These are phyloP conservation scores for Xestoiulus laeticollis DNA, from an alignment of 2,888 invertebrate genomes.

Conservation along the genomic window DNA sequence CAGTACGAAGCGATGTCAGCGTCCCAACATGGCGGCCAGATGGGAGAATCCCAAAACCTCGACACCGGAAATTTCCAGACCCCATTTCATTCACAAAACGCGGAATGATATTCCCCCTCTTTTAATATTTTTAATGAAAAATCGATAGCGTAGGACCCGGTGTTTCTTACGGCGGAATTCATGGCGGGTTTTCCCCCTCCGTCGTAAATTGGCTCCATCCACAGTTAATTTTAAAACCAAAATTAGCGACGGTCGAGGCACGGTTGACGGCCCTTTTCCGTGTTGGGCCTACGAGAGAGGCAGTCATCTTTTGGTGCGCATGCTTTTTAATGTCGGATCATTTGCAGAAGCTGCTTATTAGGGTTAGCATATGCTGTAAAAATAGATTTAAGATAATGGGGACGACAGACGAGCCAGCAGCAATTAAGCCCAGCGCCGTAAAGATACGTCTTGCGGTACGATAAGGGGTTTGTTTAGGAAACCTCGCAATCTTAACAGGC, in stretches of 20 bases:
- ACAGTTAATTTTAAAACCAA: conserved; percentile 23
- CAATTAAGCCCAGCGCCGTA: background rate
- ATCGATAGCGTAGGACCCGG: background rate
- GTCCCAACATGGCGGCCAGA: background rate
- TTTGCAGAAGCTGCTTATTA: conserved; percentile 34
- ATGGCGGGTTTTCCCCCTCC: background rate
- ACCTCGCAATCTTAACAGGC: background rate
- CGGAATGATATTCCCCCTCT: background rate
- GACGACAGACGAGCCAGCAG: background rate
- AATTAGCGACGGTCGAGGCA: conserved; percentile 1
- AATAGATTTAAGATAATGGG: conserved; percentile 34
- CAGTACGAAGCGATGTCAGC: background rate
- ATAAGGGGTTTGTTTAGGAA: conserved; percentile 7
- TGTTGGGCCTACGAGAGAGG: background rate
- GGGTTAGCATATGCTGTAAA: background rate
- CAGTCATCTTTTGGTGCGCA: background rate
- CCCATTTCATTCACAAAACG: conserved; percentile 16
- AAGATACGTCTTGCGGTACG: conserved; percentile 7
- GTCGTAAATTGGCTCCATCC: conserved; percentile 9
- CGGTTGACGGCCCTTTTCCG: background rate
- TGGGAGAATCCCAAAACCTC: conserved; percentile 5
- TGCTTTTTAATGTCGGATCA: conserved; percentile 21
- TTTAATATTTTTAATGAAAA: conserved; percentile 36
- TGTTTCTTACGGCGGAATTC: background rate
- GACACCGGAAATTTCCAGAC: background rate